These are phyloP conservation scores for Crotalus horridus DNA, from an alignment of 2,113 vertebrate species.

Conservation along the genomic window DNA sequence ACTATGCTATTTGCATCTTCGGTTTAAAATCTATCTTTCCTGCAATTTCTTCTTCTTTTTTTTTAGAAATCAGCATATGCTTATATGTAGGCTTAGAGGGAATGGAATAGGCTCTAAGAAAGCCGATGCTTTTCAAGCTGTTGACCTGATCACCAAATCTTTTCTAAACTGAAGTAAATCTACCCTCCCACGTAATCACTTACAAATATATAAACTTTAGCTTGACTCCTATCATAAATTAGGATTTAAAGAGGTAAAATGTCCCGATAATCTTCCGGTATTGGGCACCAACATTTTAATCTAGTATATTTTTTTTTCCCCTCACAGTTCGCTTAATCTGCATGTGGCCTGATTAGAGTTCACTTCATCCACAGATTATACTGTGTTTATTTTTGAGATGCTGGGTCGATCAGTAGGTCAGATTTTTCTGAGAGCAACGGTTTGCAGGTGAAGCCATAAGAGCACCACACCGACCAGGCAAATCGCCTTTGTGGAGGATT, in stretches of 20 bases:
- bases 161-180: slow-evolving; percentile 72
- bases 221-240: slow-evolving; percentile 82
- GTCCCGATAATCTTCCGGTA: slow-evolving; percentile 80
- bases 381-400: slow-evolving; percentile 82
- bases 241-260: slow-evolving; percentile 84
- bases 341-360: slow-evolving; percentile 93
- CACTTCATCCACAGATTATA: slow-evolving; percentile 86
- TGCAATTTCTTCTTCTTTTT: not conserved
- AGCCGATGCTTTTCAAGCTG: slow-evolving; percentile 54
- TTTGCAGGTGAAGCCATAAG: slow-evolving; percentile 86
- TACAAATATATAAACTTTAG: slow-evolving; percentile 78
- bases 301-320: slow-evolving; percentile 74
- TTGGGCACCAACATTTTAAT: slow-evolving; percentile 82
- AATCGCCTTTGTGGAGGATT: slow-evolving; percentile 79
- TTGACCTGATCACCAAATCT: slow-evolving; percentile 72
- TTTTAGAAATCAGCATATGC: not conserved
- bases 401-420: slow-evolving; percentile 75
- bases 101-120: slow-evolving; percentile 35
- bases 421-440: slow-evolving; percentile 75
- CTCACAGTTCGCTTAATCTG: slow-evolving; percentile 92
- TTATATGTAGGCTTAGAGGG: slow-evolving; percentile 34
- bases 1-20: not conserved
- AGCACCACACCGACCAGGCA: slow-evolving; percentile 70
- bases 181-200: slow-evolving; percentile 71
- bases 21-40: slow-evolving; percentile 23